Percentiles rank a stretch among this genome's conserved stretches.
These are phyloP conservation scores for Montipora cactus DNA, from an alignment of 64 coral and sea anemone species.

Conservation along the genomic window DNA sequence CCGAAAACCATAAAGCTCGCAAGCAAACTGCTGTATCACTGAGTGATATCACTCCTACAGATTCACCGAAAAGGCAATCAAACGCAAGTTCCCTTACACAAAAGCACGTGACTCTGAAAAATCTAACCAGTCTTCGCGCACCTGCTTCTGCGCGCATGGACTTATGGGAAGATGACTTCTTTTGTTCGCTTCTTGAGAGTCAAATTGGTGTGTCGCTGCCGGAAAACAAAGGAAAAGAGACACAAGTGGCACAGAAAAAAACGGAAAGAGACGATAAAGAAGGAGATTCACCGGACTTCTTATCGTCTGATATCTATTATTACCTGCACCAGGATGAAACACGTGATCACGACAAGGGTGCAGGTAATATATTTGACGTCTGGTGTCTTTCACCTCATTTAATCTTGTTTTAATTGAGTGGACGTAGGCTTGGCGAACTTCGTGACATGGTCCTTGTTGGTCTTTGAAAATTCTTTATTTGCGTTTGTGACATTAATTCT, in stretches of 20 bases:
- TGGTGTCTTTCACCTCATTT: neutral
- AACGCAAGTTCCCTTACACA: neutral
- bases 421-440: no score
- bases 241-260: neutral
- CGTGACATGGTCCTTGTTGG: no score
- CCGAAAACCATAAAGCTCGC: neutral
- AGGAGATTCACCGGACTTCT: conserved; percentile 36
- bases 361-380: neutral
- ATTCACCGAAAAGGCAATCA: neutral
- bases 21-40: conserved; percentile 15
- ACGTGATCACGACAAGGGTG: neutral
- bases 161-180: conserved; percentile 48
- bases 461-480: no score
- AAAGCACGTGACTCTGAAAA: conserved; percentile 15
- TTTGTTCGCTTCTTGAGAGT: conserved; percentile 37
- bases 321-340: conserved; percentile 56
- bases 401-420: neutral
- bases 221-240: neutral
- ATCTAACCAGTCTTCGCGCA: neutral
- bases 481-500: no score
- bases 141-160: neutral
- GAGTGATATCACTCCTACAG: conserved; percentile 14
- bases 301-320: conserved; percentile 64
- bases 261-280: neutral
- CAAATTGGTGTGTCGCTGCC: conserved; percentile 3